phyloP scores from a whole-genome alignment of 1,140 invertebrate species.

The Maconellicoccus hirsutus region DNA sequence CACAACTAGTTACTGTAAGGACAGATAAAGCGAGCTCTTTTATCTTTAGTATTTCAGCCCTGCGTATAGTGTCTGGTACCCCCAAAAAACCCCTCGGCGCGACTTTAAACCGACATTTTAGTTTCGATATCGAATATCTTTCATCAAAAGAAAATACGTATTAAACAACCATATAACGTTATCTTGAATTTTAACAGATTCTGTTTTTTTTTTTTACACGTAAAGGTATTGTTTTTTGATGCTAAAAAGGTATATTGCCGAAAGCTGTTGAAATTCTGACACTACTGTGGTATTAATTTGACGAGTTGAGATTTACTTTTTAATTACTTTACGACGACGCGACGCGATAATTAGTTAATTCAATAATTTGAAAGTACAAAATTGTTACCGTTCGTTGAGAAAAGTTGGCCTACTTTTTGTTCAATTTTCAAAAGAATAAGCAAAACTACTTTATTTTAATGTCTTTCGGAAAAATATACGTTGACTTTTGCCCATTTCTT shows the following conservation, averaged over 20 bases:
- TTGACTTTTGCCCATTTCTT: too few species aligned
- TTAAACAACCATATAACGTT: not conserved
- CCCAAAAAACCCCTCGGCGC: not conserved
- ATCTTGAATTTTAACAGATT: conserved; percentile 5
- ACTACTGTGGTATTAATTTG: too few species aligned
- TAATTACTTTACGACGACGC: too few species aligned
- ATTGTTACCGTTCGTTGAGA: too few species aligned
- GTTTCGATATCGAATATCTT: not conserved
- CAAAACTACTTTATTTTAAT: too few species aligned
- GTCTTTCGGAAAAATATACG: too few species aligned
- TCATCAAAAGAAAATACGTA: not conserved
- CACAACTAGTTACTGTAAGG: conserved; percentile 22
- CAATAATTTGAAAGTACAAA: too few species aligned
- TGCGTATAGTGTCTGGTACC: not conserved
- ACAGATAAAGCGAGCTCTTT: conserved; percentile 16
- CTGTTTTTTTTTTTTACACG: not conserved
- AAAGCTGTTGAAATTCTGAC: too few species aligned
- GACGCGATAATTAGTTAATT: too few species aligned
- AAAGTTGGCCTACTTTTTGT: too few species aligned
- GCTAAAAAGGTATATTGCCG: not conserved
- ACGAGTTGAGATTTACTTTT: too few species aligned
- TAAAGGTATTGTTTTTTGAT: not conserved
- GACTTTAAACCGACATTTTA: not conserved
- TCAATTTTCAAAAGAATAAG: too few species aligned
- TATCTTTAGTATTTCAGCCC: conserved; percentile 6